Conservation (phyloP, 2,888 invertebrate species). For the Corbicula japonica region DNA sequence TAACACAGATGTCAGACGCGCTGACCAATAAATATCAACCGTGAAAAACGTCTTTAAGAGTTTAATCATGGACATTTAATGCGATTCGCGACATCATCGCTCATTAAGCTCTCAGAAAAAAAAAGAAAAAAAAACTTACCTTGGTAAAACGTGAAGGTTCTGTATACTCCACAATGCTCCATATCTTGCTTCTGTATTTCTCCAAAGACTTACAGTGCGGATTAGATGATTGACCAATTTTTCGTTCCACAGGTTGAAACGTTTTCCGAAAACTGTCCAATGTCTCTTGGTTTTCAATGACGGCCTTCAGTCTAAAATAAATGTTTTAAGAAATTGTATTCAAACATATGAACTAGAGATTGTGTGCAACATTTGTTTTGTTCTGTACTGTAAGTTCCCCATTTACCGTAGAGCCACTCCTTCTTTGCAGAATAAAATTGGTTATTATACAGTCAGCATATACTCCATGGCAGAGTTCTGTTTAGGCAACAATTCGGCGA, state of each 20-base stretch:
- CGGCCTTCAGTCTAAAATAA: conserved; percentile 40
- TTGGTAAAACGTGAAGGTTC: conserved; percentile 5
- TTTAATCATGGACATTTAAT: background rate
- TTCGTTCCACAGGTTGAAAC: too few species aligned
- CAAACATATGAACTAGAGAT: background rate
- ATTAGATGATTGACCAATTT: background rate
- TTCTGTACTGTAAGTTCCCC: background rate
- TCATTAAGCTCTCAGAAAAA: background rate
- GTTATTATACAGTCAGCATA: too few species aligned
- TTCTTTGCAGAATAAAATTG: too few species aligned
- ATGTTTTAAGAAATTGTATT: background rate
- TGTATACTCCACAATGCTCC: conserved; percentile 24
- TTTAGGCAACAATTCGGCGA: too few species aligned
- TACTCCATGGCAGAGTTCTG: too few species aligned
- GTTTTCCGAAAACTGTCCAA: conserved; percentile 38
- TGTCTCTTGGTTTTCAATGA: conserved; percentile 45
- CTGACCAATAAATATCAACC: background rate
- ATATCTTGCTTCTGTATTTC: conserved; percentile 8
- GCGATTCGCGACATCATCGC: background rate
- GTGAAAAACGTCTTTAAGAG: background rate
- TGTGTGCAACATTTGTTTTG: background rate
- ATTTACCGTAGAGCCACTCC: too few species aligned
- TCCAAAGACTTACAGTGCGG: background rate
- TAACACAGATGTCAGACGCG: background rate
- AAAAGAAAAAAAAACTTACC: conserved; percentile 6